Evolutionary conservation across 2,797 vertebrate species (phyloP).

Genomic region (Ciconia nigra): DNA sequence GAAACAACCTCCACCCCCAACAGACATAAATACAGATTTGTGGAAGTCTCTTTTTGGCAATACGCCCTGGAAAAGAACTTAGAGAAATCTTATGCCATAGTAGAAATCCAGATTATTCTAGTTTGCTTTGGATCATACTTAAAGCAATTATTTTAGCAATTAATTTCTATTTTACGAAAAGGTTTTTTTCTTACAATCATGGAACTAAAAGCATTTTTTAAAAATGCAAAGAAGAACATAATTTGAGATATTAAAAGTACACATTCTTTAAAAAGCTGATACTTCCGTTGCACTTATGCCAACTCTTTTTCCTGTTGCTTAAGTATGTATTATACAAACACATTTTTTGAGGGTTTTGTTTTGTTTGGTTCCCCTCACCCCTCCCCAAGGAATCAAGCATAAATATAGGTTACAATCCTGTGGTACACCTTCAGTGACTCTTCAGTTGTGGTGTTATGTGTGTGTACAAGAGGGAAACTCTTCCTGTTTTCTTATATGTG

Average conservation of each 20-base stretch:
- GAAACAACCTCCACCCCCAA: background rate
- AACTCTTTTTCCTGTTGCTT: background rate
- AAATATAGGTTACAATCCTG: background rate
- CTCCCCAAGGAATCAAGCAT: background rate
- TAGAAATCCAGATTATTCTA: background rate
- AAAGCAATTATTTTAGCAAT: background rate
- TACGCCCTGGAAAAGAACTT: background rate
- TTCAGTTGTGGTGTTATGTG: background rate
- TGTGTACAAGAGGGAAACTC: background rate
- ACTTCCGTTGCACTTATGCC: background rate
- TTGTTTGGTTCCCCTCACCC: background rate
- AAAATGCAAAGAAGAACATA: rapidly evolving
- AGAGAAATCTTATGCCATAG: background rate
- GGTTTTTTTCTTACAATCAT: background rate
- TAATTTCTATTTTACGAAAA: background rate
- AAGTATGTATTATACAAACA: background rate
- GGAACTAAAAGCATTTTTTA: background rate
- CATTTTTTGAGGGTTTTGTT: background rate
- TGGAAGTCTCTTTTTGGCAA: background rate
- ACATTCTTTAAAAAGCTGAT: background rate
- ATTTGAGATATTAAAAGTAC: background rate
- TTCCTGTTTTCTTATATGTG: background rate
- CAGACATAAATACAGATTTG: background rate
- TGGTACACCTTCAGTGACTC: background rate
- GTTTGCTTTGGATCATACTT: background rate